phyloP scores from a whole-genome alignment of 2,888 invertebrate species.

The Omphaloscelis lunosa region DNA sequence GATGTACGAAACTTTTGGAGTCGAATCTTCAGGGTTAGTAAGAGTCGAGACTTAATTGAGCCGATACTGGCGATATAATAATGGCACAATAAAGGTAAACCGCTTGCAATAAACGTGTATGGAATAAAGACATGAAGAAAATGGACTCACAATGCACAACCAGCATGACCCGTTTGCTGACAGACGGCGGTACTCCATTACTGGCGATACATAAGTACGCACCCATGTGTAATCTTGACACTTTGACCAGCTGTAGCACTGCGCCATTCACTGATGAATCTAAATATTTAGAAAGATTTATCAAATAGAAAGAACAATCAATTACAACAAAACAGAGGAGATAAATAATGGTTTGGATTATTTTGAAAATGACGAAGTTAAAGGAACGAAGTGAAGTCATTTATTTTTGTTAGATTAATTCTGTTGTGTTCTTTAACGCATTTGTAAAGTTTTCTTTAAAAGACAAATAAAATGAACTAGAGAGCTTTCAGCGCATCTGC shows the following conservation, averaged over 20 bases:
- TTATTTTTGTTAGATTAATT: constrained; percentile 21
- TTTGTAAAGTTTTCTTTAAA: neutral
- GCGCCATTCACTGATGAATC: constrained; percentile 92
- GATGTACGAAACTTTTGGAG: neutral
- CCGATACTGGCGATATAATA: neutral
- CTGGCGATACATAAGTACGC: constrained; percentile 94
- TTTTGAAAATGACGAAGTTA: constrained; percentile 41
- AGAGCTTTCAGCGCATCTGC: neutral
- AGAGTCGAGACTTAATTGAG: neutral
- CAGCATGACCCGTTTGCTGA: constrained; percentile 95
- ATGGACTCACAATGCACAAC: constrained; percentile 95
- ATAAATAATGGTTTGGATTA: constrained; percentile 45
- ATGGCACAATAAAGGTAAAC: neutral
- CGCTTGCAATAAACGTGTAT: neutral
- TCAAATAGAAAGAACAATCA: constrained; percentile 40
- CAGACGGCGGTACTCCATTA: constrained; percentile 95
- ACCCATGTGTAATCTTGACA: constrained; percentile 94
- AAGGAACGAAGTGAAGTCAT: constrained; percentile 29
- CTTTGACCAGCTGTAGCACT: constrained; percentile 92
- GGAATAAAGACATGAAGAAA: constrained; percentile 4
- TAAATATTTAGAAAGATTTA: constrained; percentile 75
- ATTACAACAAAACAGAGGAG: constrained; percentile 36
- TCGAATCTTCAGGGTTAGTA: neutral
- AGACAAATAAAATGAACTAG: neutral
- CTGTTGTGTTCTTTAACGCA: neutral